phyloP scores from a whole-genome alignment of 2,888 invertebrate species.

The Thumatha senex region DNA sequence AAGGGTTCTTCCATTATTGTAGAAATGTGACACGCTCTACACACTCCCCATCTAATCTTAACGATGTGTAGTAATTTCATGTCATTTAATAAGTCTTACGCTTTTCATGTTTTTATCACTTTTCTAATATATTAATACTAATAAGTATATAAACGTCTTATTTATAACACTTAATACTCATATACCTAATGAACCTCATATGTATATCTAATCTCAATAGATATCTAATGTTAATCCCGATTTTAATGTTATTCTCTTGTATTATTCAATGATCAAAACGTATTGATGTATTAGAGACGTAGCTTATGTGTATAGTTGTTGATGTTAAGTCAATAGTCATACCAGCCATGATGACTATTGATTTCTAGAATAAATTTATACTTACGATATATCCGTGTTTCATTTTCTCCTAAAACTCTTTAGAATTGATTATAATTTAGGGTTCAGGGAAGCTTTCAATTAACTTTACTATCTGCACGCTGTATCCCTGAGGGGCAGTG shows the following conservation, averaged over 20 bases:
- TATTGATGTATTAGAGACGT: constrained; percentile 28
- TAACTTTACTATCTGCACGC: no score
- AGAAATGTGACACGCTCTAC: constrained; percentile 42
- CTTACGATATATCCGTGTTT: constrained; percentile 50
- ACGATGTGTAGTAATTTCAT: constrained; percentile 28
- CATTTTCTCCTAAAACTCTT: constrained; percentile 23
- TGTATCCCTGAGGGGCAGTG: no score
- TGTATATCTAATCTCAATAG: background rate
- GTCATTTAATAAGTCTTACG: constrained; percentile 20
- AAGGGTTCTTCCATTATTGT: constrained; percentile 40
- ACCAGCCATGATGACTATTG: constrained; percentile 82
- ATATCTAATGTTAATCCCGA: background rate
- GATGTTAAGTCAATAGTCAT: constrained; percentile 70
- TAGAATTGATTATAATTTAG: no score
- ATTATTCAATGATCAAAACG: constrained; percentile 21
- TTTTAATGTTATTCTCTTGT: constrained; percentile 5
- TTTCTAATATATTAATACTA: background rate
- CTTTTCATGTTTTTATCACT: constrained; percentile 1
- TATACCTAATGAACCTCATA: background rate
- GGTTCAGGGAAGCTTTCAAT: no score
- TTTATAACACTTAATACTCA: no score
- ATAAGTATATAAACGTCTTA: background rate
- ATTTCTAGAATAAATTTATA: constrained; percentile 76
- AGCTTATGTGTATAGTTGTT: constrained; percentile 38
- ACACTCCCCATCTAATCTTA: constrained; percentile 33